These are phyloP conservation scores for Ectemnius lituratus DNA, from an alignment of 2,888 invertebrate genomes.

Conservation along the genomic window DNA sequence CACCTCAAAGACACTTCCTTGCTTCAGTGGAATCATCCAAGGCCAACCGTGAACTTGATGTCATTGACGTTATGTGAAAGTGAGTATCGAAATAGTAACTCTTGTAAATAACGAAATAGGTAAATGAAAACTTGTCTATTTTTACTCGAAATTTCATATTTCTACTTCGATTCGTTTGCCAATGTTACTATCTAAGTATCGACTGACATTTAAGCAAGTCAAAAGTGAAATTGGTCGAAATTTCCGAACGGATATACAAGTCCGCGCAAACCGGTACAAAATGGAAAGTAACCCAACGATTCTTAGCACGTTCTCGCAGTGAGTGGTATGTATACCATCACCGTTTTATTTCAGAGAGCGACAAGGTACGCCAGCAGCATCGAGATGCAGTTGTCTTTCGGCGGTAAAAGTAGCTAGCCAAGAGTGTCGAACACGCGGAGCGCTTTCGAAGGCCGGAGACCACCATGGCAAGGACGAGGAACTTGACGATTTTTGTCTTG, in stretches of 20 bases:
- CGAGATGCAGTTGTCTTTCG: constrained; percentile 54
- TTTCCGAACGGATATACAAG: too few relatives aligned
- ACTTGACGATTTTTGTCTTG: constrained; percentile 44
- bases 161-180: too few relatives aligned
- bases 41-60: constrained; percentile 44
- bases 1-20: background rate
- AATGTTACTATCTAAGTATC: too few relatives aligned
- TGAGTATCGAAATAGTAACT: constrained; percentile 48
- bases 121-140: too few relatives aligned
- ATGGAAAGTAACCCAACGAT: background rate
- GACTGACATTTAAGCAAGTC: too few relatives aligned
- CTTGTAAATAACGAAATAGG: too few relatives aligned
- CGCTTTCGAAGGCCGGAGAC: constrained; percentile 44
- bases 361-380: constrained; percentile 22
- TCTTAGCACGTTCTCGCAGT: background rate
- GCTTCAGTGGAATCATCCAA: background rate
- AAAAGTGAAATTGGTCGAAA: too few relatives aligned
- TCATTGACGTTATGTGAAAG: constrained; percentile 51
- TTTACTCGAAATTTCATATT: too few relatives aligned
- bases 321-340: constrained; percentile 1
- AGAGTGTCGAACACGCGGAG: constrained; percentile 18
- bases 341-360: constrained; percentile 44
- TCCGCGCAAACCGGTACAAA: background rate
- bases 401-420: constrained; percentile 47
- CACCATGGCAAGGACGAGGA: constrained; percentile 58